Evolutionary conservation across 1,140 invertebrate genomes (phyloP), one percentile per base, ranked within the genome.

Genomic region (Psix sp.): DNA sequence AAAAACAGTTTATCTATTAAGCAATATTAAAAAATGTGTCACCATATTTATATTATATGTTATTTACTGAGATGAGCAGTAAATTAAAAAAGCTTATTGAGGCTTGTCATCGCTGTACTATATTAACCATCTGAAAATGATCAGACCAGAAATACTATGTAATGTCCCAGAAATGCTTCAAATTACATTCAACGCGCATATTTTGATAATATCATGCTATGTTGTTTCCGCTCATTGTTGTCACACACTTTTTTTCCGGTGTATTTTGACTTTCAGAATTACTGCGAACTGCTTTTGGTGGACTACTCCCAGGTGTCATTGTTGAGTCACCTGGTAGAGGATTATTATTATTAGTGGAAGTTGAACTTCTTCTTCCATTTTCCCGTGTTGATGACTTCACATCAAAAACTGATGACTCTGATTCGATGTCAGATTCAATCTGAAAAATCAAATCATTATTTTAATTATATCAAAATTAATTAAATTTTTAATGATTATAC

Each of bases 181-280:
- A 80, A 76, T 77, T 80, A 78, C 85, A 84, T 70, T 86, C 82
- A 59, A 82, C 80, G 54, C 84, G 82, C 54, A 86, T 75, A 43
- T 85, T 85, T 87, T 83, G 82, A 77, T 88, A 84, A 83, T 87
- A 84, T 91, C 90, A 91, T 88, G 90, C 90, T 86, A 91, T 91
- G 78, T 90, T 91, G 86, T 88, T 91, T 52, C 90, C 90, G 72
- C 90, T 91, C 90, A 91, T 91, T 52, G 90, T 91, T 67, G 90
- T 91, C 48, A 88, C 85, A 78, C 88, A 89, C 76, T 89, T 88
- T 66, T 86, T 89, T 80, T 89, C 88, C 29, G 87, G 84, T 51
- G 87, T 88, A 66, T 89, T 88, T 72, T 89, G 88, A 79, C 88
- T 89, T 66, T 89, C 88, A 63, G 88, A 89, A 81, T 88, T 89